Evolutionary conservation across 2,888 invertebrate species (phyloP).

Genomic region (Troides oblongomaculatus): DNA sequence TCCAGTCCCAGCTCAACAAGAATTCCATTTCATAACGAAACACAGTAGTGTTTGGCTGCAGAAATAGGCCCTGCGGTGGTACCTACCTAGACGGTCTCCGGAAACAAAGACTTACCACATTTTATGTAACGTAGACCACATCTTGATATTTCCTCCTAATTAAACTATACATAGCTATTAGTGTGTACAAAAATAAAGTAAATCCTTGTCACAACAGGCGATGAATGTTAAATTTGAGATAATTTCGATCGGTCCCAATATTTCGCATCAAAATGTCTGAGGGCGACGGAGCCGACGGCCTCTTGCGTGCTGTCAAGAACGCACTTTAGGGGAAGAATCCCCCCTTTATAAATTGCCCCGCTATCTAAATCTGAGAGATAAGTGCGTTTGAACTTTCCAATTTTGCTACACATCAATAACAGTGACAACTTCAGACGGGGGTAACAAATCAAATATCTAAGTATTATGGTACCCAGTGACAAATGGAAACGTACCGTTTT

Average conservation of each 20-base stretch:
- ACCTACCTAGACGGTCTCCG: too few species aligned
- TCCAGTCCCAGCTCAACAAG: too few species aligned
- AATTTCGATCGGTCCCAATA: slow-evolving; percentile 26
- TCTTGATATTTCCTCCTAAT: too few species aligned
- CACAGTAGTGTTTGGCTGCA: too few species aligned
- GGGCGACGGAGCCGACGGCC: slow-evolving; percentile 33
- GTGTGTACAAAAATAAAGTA: too few species aligned
- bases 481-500: slow-evolving; percentile 47
- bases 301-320: slow-evolving; percentile 55
- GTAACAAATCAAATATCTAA: slow-evolving; percentile 75
- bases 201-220: too few species aligned
- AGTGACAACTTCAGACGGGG: slow-evolving; percentile 60
- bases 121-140: too few species aligned
- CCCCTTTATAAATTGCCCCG: slow-evolving; percentile 77
- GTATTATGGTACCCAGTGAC: slow-evolving; percentile 44
- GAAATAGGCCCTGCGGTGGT: too few species aligned
- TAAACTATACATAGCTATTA: too few species aligned
- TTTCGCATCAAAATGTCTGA: slow-evolving; percentile 28
- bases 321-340: slow-evolving; percentile 68
- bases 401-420: slow-evolving; percentile 79
- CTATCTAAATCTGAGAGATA: slow-evolving; percentile 78
- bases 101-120: too few species aligned
- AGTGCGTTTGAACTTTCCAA: slow-evolving; percentile 78
- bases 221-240: neutral
- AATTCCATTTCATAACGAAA: too few species aligned